Evolutionary conservation across 2,888 invertebrate species (phyloP), one percentile per base, ranked within the genome.

Genomic region (Athalia cordata): DNA sequence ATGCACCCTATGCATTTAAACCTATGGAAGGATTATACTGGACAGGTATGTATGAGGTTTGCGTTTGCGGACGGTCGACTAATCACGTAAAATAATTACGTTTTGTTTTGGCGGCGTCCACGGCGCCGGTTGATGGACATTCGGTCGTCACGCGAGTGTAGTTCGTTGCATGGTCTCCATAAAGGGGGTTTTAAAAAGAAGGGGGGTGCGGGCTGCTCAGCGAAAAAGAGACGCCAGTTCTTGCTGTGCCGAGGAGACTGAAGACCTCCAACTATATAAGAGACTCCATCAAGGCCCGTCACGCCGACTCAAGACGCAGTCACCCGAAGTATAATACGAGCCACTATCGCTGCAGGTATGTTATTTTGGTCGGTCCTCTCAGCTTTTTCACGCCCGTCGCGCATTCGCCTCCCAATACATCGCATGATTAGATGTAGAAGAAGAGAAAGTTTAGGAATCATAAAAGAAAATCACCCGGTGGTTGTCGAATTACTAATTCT

Each of bases 51-150:
- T 2, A 64, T 11, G 52, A 7, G 61, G 15, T 55, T 55, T 64
- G 70, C 78, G 77, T 50, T 57, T 68, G 78, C 55, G 55, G 29
- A 64, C 49, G 75, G 75, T 76, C 86, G 84, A 84, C 87, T 89
- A 88, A 88, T 88, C 88, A 87, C 83, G 86, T 84, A 84, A 88
- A 88, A 88, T 88, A 88, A 89, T 89, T 89, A 87, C 85, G 85
- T 87, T 88, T 87, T 86, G 87, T 87, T 87, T 88, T 85, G 85
- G 86, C 84, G 85, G 84, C 80, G 78, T 79, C 75, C 70, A 79
- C 78, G 79, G 76, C 80, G 78, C 80, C 81, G 62, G 81, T 82
- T 86, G 87, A 88, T 85, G 86, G 87, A 86, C 87, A 87, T 81
- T 83, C 81, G 82, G 84, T 83, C 86, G 87, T 87, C 88, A 89